Evolutionary conservation across 2,888 invertebrate species (phyloP), one percentile per base, ranked within the genome.

Genomic region (Tortricodes alternella): DNA sequence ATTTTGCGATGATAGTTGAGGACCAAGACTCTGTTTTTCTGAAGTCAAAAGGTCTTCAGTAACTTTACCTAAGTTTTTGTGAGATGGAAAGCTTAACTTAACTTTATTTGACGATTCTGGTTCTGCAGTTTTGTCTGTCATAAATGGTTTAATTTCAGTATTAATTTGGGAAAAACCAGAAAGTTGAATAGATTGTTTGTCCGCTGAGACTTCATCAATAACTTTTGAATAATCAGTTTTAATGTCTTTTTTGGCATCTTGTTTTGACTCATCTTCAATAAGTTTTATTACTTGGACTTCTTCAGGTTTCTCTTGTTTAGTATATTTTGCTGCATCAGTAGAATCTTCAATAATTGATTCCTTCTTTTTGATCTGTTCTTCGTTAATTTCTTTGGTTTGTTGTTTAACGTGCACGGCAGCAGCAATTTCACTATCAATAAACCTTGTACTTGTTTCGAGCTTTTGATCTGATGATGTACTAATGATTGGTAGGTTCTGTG

Each of bases 11-110:
- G 19, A 41, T 23, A 24, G 37, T 27, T 38, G 11, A 29, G 52
- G 39, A 53, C 58, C 15, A 35, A 19, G 27, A 32, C 9, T 11
- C 6, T 50, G 39, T 5, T 65, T 62, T 70, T 77, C 77, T 39
- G 65, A 60, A 11, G 50, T 38, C 1, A 73, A 60, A 11, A 72
- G 43, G 39, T 76, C 63, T 55, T 69, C 63, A 11, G 68, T 71
- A 5, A 67, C 23, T 56, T 71, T 60, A 2, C 66, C 49, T 32
- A 70, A 38, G 50, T 61, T 53, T 49, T 61, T 61, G 6, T 27
- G 15, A 11, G 48, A n/a, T 58, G 60, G 18, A 21, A 68, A 64
- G 69, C 66, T 62, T 70, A 63, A 62, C 55, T 74, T 72, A 16
- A 39, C 53, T 53, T 58, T 52, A 32, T 51, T 46, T 35, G 19